These are phyloP conservation scores for Lymantria dispar DNA, from an alignment of 2,888 invertebrate genomes.

Conservation along the genomic window DNA sequence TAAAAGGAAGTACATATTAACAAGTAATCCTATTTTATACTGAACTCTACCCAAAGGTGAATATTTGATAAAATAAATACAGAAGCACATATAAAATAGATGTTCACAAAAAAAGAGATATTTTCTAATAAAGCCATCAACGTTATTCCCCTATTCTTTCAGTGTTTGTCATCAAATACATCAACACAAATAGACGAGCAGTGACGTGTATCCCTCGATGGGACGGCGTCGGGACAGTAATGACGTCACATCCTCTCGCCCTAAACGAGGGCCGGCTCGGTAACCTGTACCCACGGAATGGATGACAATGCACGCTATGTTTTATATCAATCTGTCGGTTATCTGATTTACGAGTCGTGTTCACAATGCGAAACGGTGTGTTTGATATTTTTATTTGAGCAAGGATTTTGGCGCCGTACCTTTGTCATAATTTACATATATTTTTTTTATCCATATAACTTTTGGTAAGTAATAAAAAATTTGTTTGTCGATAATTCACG, in stretches of 20 bases:
- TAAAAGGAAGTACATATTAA: not conserved
- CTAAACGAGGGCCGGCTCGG: slow-evolving; percentile 13
- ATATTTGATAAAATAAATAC: not conserved
- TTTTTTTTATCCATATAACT: too few species aligned
- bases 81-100: not conserved
- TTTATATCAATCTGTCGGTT: slow-evolving; percentile 14
- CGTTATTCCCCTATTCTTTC: slow-evolving; percentile 14
- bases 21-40: not conserved
- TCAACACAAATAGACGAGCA: slow-evolving; percentile 18
- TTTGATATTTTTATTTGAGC: slow-evolving; percentile 1
- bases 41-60: not conserved
- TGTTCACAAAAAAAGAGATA: not conserved
- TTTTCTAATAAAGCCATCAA: slow-evolving; percentile 5
- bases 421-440: too few species aligned
- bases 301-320: slow-evolving; percentile 13
- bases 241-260: slow-evolving; percentile 54
- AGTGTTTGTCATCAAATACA: slow-evolving; percentile 29
- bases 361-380: slow-evolving; percentile 4
- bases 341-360: slow-evolving; percentile 14
- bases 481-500: too few species aligned
- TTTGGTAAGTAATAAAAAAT: too few species aligned
- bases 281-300: slow-evolving; percentile 8
- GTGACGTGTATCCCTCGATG: slow-evolving; percentile 33
- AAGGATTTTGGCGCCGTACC: not conserved
- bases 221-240: slow-evolving; percentile 36